Base-by-base conservation (phyloP, 2,888 invertebrate species). In the Apocheima hispidaria region DNA sequence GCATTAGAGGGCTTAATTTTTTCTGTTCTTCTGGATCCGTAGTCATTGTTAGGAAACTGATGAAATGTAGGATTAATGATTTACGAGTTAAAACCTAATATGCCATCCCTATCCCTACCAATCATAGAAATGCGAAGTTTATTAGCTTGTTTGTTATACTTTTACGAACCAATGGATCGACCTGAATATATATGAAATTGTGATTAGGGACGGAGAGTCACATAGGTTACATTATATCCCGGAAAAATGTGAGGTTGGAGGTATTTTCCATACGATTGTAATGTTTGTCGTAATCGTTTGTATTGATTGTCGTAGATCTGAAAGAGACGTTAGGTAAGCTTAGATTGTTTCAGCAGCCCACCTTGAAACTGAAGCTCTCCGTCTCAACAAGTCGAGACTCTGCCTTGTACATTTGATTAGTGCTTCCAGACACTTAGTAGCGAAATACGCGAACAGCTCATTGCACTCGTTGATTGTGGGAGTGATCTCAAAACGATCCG, bases 401-500 rank as follows among this genome's bases (percentile, higher is more conserved):
- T 91, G 88, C 78, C 95, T 95, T 0, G 97, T 96, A 55, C 95
- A 94, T 74, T 95, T 96, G 10, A 96, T 95, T 18, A 98, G 88
- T 2, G 96, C 88, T 63, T 96, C 95, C 30, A 96, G 88, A 65
- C 96, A 94, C 84, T 95, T 96, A 52, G 95, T 95, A 70, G 97
- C 96, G 75, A 97, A 97, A 80, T 95, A 96, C 0, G 96, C 95
- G 80, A 96, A 97, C 49, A 97, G 88, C 78, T 97, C 97, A 80
- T 96, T 95, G 74, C 96, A 96, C 78, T 97, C 96, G 51, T 94
- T 95, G 44, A 95, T 94, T 3, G 95, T 88, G 36, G 93, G 93
- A 52, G 79, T 74, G 23, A 95, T 77, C 62, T 96, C 96, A 70
- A 94, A 93, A 23, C 89, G 83, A 35, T 93, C 90, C 6, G 94